A percentile compares a stretch with the other conserved stretches of the same genome.
Conservation (phyloP, 2,113 vertebrate genomes). For the Boulengeromyrus knoepffleri region DNA sequence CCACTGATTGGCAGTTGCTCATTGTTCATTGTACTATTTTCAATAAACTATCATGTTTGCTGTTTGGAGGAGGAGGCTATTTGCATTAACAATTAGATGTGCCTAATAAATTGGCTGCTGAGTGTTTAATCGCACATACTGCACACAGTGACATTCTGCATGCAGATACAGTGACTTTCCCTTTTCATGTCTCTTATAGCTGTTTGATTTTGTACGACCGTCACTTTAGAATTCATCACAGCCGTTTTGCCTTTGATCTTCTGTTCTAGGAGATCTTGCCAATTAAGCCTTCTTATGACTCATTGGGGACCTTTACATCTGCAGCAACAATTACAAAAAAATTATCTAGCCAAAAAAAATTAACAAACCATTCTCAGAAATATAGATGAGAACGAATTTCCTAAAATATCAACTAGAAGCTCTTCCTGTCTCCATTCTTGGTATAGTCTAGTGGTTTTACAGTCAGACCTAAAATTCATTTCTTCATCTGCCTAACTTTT, state of each 20-base stretch:
- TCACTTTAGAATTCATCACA: not conserved
- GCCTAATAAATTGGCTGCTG: not conserved
- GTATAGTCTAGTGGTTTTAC: not conserved
- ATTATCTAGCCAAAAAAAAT: slow-evolving; percentile 10
- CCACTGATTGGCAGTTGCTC: not conserved
- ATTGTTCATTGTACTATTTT: not conserved
- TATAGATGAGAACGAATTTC: not conserved
- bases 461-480: not conserved
- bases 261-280: slow-evolving; percentile 3
- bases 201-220: slow-evolving; percentile 42
- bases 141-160: not conserved
- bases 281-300: slow-evolving; percentile 26
- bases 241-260: slow-evolving; percentile 16
- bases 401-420: not conserved
- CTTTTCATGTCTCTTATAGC: slow-evolving; percentile 48
- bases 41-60: not conserved
- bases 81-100: not conserved
- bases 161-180: not conserved
- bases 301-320: slow-evolving; percentile 7
- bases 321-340: slow-evolving; percentile 17
- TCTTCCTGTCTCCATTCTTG: not conserved
- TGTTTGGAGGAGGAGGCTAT: not conserved
- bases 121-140: not conserved
- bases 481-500: not conserved
- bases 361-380: not conserved